Evolutionary conservation across 2,113 vertebrate species (phyloP), one percentile per base, ranked within the genome.

Genomic region (Picathartes gymnocephalus): DNA sequence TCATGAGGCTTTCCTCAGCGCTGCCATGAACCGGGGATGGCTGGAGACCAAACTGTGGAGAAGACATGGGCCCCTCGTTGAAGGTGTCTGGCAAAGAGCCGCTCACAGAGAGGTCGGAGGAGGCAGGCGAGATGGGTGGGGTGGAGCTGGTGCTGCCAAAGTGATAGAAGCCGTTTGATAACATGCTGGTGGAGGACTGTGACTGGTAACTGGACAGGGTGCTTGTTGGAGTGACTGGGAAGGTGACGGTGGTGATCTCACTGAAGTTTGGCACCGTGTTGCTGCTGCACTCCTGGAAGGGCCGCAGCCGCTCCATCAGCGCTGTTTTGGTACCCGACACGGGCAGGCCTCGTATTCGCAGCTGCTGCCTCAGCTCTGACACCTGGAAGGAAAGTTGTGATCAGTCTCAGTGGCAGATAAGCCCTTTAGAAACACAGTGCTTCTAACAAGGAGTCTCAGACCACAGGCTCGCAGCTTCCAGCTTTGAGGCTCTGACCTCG

Each of bases 261-360:
- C 98, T 97, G 72, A 99, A 98, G 92, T 86, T 97, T 0, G 98
- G 98, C 35, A 98, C 98, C 0, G 98, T 62, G 35, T 33, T 96
- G 8, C 97, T 94, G 33, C 97, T 69, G 11, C 98, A 98, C 91
- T 99, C 99, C 96, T 98, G 99, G 94, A 99, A 99, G 86, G 99
- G 99, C 45, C 99, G 96, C 31, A 99, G 98, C 23, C 99, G 97
- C 87, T 99, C 99, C 86, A 99, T 99, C 90, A 99, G 98, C 1
- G 99, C 98, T 0, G 98, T 99, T 88, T 99, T 99, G 44, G 99
- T 99, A 23, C 99, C 99, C 0, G 99, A 99, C 48, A 99, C 99
- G 0, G 99, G 99, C 92, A 99, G 97, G 27, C 99, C 99, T 13
- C 99, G 98, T 58, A 99, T 98, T 54, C 99, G 98, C 76, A 99